A percentile compares a stretch with the other conserved stretches of the same genome.
These are phyloP conservation scores for Ligdia adustata DNA, from an alignment of 2,888 invertebrate species.

Conservation along the genomic window DNA sequence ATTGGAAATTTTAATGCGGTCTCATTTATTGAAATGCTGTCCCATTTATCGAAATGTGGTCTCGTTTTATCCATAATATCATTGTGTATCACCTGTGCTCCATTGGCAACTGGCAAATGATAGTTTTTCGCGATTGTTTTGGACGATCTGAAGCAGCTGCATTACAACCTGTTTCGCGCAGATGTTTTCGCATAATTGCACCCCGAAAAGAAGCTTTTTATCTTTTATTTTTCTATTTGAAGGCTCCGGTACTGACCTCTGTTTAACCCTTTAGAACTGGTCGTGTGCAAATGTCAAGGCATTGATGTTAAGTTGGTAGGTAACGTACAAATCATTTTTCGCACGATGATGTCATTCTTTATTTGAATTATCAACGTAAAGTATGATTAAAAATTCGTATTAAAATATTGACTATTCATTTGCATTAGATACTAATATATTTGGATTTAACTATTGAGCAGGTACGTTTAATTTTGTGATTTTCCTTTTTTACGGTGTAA, in stretches of 20 bases:
- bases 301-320: neutral
- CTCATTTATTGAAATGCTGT: slow-evolving; percentile 11
- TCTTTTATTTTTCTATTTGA: slow-evolving; percentile 34
- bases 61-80: slow-evolving; percentile 36
- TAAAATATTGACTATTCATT: too few species aligned
- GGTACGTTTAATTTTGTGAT: too few species aligned
- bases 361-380: too few species aligned
- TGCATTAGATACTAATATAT: too few species aligned
- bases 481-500: too few species aligned
- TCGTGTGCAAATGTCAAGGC: slow-evolving; percentile 33
- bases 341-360: slow-evolving; percentile 7
- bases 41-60: slow-evolving; percentile 17
- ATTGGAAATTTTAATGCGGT: too few species aligned
- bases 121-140: slow-evolving; percentile 70
- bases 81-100: slow-evolving; percentile 60
- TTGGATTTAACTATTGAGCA: too few species aligned
- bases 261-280: slow-evolving; percentile 29
- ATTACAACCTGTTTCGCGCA: slow-evolving; percentile 55
- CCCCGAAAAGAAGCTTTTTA: slow-evolving; percentile 25
- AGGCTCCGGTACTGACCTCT: slow-evolving; percentile 30
- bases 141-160: slow-evolving; percentile 60
- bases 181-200: slow-evolving; percentile 51
- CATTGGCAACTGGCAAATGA: slow-evolving; percentile 33
- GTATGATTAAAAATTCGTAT: too few species aligned
- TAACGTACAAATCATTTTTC: slow-evolving; percentile 13